phyloP scores from a whole-genome alignment of 2,888 invertebrate genomes.

The Margaritifera margaritifera region DNA sequence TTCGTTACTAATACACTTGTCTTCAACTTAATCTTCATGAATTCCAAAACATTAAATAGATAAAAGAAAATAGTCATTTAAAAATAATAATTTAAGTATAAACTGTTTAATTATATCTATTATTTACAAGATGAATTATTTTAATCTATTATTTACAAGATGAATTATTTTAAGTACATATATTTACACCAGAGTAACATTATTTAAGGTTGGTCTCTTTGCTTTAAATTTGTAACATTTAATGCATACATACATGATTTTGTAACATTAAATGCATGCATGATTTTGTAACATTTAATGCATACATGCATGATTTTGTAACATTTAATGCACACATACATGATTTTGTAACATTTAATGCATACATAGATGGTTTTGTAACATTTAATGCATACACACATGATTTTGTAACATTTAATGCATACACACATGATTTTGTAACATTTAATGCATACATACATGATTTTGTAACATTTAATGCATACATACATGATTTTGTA shows the following conservation, averaged over 20 bases:
- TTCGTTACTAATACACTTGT: too few relatives aligned
- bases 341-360: constrained; percentile 67
- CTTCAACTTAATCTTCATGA: too few relatives aligned
- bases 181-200: neutral
- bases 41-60: too few relatives aligned
- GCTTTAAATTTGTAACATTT: too few relatives aligned
- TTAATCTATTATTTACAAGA: too few relatives aligned
- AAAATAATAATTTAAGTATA: too few relatives aligned
- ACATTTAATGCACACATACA: constrained; percentile 64
- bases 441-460: constrained; percentile 64
- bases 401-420: constrained; percentile 67
- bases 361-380: constrained; percentile 69
- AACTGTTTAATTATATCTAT: too few relatives aligned
- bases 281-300: too few relatives aligned
- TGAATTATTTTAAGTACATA: neutral
- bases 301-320: constrained; percentile 69
- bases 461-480: constrained; percentile 67
- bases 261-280: too few relatives aligned
- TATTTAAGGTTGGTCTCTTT: neutral
- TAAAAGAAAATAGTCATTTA: too few relatives aligned
- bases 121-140: too few relatives aligned
- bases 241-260: constrained; percentile 66
- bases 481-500: constrained; percentile 69
- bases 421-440: constrained; percentile 69
- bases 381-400: constrained; percentile 64